Evolutionary conservation across 2,797 vertebrate genomes (phyloP).

Genomic region (Paramormyrops hopkinsi): DNA sequence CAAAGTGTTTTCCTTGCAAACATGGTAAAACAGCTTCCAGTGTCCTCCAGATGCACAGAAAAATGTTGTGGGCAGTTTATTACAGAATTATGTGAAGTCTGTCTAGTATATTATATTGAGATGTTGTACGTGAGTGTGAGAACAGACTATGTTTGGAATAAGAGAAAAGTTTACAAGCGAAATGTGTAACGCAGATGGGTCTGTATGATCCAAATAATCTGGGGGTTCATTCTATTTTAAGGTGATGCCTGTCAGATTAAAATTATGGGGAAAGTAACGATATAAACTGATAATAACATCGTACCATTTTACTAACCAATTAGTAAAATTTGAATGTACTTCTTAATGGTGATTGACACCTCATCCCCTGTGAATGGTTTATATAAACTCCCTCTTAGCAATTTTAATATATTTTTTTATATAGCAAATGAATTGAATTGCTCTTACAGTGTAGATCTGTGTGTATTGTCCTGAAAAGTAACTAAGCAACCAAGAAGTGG

Average conservation of each 20-base stretch:
- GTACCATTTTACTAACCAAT: not conserved
- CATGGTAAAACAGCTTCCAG: not conserved
- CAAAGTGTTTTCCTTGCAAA: not conserved
- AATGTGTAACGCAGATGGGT: not conserved
- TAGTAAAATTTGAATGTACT: not conserved
- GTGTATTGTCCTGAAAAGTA: not conserved
- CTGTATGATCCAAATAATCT: not conserved
- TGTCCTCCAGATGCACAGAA: not conserved
- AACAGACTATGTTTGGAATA: not conserved
- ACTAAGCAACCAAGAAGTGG: not conserved
- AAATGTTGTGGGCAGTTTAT: not conserved
- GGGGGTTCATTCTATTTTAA: not conserved
- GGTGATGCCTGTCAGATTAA: not conserved
- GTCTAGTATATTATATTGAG: not conserved
- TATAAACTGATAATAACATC: not conserved
- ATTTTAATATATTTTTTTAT: not conserved
- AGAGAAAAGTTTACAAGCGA: not conserved
- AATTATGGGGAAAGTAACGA: not conserved
- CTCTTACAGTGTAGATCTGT: not conserved
- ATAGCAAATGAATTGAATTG: not conserved
- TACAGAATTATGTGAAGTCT: not conserved
- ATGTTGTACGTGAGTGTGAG: not conserved
- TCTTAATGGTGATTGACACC: not conserved
- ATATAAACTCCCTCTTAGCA: not conserved
- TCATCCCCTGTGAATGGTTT: not conserved